Conservation (phyloP, 1,140 invertebrate species). For the Limonius californicus region DNA sequence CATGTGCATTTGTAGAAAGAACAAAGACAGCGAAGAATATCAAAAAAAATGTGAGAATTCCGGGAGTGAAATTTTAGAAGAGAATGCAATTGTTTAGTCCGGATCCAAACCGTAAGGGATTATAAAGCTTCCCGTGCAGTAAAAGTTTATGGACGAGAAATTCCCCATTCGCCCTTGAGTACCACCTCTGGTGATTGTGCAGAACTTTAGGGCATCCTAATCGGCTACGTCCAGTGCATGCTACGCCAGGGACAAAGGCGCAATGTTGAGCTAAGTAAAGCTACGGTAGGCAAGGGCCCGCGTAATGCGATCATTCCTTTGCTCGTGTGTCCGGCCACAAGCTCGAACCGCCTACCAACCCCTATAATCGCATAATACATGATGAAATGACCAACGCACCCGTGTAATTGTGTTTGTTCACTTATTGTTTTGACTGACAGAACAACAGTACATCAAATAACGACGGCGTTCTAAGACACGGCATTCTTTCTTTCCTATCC, state of each 20-base stretch:
- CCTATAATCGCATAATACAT: constrained; percentile 13
- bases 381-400: constrained; percentile 1
- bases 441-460: background rate
- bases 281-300: background rate
- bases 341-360: background rate
- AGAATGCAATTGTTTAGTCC: no score
- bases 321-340: constrained; percentile 3
- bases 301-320: constrained; percentile 10
- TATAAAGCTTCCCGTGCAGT: no score
- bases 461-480: background rate
- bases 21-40: no score
- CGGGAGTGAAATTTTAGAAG: no score
- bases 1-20: no score
- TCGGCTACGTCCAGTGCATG: constrained; percentile 5
- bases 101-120: no score
- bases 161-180: background rate
- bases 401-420: background rate
- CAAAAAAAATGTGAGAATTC: no score
- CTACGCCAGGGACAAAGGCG: background rate
- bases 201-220: background rate
- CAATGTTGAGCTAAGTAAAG: constrained; percentile 1
- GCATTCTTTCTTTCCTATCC: background rate
- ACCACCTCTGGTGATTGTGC: background rate
- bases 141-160: no score
- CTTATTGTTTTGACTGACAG: constrained; percentile 1